These are phyloP conservation scores for Pristionchus japonicus DNA, from an alignment of 2,888 invertebrate genomes.

Conservation along the genomic window DNA sequence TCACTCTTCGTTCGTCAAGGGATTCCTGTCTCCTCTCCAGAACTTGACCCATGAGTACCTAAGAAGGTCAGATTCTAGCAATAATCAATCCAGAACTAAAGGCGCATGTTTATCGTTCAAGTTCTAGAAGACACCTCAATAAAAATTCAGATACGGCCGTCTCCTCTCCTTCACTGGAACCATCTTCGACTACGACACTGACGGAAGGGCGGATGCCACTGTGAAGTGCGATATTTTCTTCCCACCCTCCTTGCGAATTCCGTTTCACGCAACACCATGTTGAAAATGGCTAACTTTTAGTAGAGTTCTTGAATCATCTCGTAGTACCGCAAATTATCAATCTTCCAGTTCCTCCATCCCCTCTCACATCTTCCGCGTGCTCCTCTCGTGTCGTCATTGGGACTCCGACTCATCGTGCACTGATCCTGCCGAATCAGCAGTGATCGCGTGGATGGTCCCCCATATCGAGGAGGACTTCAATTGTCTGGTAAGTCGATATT, in stretches of 20 bases:
- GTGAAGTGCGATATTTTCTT: background rate
- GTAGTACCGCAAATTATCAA: too few relatives aligned
- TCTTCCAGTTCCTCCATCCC: slow-evolving; percentile 37
- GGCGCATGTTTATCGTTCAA: too few relatives aligned
- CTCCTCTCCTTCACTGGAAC: slow-evolving; percentile 43
- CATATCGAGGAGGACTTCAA: slow-evolving; percentile 47
- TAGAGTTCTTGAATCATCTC: too few relatives aligned
- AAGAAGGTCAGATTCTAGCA: background rate
- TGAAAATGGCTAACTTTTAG: too few relatives aligned
- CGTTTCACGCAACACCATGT: too few relatives aligned
- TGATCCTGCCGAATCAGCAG: background rate
- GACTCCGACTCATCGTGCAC: slow-evolving; percentile 19
- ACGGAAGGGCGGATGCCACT: slow-evolving; percentile 18
- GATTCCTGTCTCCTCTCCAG: slow-evolving; percentile 18
- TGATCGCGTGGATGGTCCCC: slow-evolving; percentile 25
- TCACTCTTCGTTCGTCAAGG: slow-evolving; percentile 32
- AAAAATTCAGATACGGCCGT: slow-evolving; percentile 25
- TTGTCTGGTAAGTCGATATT: slow-evolving; percentile 36
- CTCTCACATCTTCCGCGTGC: slow-evolving; percentile 44
- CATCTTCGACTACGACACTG: slow-evolving; percentile 45
- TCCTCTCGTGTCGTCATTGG: slow-evolving; percentile 43
- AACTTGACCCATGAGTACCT: slow-evolving; percentile 13
- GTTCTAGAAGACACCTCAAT: too few relatives aligned
- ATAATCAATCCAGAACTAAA: background rate
- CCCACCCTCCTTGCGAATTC: too few relatives aligned